Base-by-base conservation (phyloP, 2,113 vertebrate genomes). In the Scopus umbretta region DNA sequence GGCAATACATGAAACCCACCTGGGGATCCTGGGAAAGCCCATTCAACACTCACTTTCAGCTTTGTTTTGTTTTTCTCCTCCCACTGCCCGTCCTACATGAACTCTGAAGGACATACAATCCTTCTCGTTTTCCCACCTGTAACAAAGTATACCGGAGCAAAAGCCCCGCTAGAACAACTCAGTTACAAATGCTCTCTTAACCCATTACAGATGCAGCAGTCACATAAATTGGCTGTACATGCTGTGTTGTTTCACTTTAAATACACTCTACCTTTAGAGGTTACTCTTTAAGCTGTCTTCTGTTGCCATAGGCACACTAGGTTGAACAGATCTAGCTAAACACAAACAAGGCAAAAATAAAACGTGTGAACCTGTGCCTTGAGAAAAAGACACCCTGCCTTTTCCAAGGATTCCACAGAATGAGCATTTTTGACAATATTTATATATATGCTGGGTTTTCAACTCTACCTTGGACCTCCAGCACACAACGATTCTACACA, bases 1-100 rank as follows among this genome's bases (percentile, higher is more conserved):
- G 93, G 96, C 97, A 98, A 96, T 98, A 99, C 97, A 97, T 97
- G 98, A 99, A 99, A 99, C 98, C 98, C 98, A 98, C 98, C 97
- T 98, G 98, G 98, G 98, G 97, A 98, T 98, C 98, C 95, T 98
- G 98, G 98, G 98, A 98, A 98, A 96, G 97, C 98, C 96, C 96
- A 90, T 88, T 98, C 97, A 96, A 96, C 97, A 95, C 92, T 91
- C 66, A 76, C 93, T 95, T 97, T 98, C 86, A 97, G 86, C 97
- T 97, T 83, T 15, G 55, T 97, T 98, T 98, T 98, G 96, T 98
- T 98, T 97, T 80, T 97, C 97, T 98, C 96, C 97, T 98, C 97
- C 97, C 95, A 97, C 96, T 94, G 96, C 95, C 91, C 88, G 92
- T 96, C 94, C 97, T 95, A 97, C 63, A 71, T 96, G 97, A 97